Evolutionary conservation across 1,140 invertebrate species (phyloP).

Genomic region (Metopolophium dirhodum): DNA sequence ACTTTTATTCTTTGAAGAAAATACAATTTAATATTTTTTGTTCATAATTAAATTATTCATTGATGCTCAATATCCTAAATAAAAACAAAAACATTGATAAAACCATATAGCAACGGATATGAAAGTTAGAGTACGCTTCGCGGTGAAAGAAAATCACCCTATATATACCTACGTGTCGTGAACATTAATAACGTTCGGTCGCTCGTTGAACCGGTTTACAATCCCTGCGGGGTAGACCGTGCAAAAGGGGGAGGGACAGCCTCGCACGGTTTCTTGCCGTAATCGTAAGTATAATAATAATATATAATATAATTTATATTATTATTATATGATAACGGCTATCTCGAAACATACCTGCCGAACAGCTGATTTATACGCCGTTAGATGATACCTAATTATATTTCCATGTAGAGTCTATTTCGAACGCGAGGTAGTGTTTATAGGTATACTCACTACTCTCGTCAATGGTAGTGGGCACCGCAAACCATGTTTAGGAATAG

Average conservation of each 20-base stretch:
- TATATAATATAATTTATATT: neutral
- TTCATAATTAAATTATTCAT: neutral
- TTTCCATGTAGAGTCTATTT: neutral
- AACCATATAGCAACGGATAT: neutral
- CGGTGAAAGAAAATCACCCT: neutral
- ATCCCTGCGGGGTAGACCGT: slow-evolving; percentile 10
- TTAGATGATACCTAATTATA: neutral
- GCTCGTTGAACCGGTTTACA: neutral
- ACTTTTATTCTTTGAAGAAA: neutral
- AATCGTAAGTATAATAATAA: neutral
- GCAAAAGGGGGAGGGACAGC: neutral
- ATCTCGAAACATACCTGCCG: neutral
- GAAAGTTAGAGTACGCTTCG: neutral
- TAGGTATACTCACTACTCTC: neutral
- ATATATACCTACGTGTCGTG: neutral
- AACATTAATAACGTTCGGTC: neutral
- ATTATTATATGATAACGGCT: neutral
- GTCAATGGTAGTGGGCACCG: neutral
- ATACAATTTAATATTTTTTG: neutral
- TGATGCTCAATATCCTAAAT: neutral
- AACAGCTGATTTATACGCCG: neutral
- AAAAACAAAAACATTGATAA: neutral
- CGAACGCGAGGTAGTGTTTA: neutral
- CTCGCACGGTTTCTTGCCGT: neutral
- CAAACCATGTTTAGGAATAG: neutral